phyloP scores from a whole-genome alignment of 1,140 invertebrate species.

The Probaryconus sp. region DNA sequence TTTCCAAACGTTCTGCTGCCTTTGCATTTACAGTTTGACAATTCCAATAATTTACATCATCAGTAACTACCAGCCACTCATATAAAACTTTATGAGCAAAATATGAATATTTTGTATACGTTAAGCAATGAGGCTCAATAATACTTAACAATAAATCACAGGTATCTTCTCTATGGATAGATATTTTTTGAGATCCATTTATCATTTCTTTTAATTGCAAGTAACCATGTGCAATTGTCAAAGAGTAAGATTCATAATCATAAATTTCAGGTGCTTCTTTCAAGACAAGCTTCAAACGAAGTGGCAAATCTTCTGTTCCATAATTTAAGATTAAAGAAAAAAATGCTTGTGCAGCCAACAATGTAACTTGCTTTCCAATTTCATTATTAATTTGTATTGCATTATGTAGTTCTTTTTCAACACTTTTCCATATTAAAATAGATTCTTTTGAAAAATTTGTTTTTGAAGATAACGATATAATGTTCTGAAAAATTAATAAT shows the following conservation, averaged over 20 bases:
- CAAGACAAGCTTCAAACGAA: conserved; percentile 47
- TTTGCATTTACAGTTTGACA: conserved; percentile 9
- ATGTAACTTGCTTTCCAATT: conserved; percentile 41
- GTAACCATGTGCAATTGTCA: conserved; percentile 66
- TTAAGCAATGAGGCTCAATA: conserved; percentile 62
- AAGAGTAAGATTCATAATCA: conserved; percentile 64
- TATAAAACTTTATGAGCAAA: conserved; percentile 69
- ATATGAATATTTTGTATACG: conserved; percentile 69
- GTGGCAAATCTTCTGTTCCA: conserved; percentile 13
- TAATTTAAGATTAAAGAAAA: conserved; percentile 24
- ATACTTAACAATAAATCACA: conserved; percentile 56
- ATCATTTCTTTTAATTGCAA: conserved; percentile 64
- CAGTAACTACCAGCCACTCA: conserved; percentile 64
- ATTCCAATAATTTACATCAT: conserved; percentile 63
- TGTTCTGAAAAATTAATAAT: conserved; percentile 19
- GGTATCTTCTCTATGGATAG: conserved; percentile 39
- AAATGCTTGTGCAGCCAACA: conserved; percentile 28
- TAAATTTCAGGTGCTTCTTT: not conserved
- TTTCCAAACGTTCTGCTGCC: conserved; percentile 65
- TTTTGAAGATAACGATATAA: conserved; percentile 7
- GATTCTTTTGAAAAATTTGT: too few relatives aligned
- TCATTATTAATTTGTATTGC: conserved; percentile 14
- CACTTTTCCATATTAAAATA: conserved; percentile 12
- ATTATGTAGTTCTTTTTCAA: conserved; percentile 23
- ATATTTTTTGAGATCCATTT: not conserved